Base-by-base conservation (phyloP, 1,140 invertebrate genomes). In the Drosophila sp. region DNA sequence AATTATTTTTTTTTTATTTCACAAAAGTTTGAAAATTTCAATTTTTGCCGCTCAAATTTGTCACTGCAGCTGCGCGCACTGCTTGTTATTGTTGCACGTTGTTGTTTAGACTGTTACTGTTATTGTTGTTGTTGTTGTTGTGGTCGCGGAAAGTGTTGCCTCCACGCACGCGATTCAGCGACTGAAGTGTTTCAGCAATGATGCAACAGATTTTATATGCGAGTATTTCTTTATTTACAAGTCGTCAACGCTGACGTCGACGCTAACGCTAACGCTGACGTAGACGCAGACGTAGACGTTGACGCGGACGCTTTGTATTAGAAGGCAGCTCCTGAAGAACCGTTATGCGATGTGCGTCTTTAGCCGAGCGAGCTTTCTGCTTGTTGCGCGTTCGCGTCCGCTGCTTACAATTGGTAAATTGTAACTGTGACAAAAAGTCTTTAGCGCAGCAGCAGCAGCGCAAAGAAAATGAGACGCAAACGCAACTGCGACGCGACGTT, bases 121-220 rank as follows among this genome's bases (percentile, higher is more conserved):
- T 66, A 29, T 56, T 67, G 43, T 54, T 62, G 9, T 62, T 72
- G 56, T 29, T 48, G 43, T 56, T 69, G 58, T 46, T 66, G 63
- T 72, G 64, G 56, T 62, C 73, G 62, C 50, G 65, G 27, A 50
- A 67, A 46, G 70, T 72, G 63, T 79, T 76, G 57, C 59, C 66
- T 69, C 48, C 75, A 73, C 89, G 78, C 78, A 89, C 89, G 82
- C 82, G 82, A 69, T 91, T 78, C 76, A 81, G 74, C 89, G 89
- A 92, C 91, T 92, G 91, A 92, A 92, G 91, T 91, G 91, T 89
- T 89, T 77, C 74, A 78, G 75, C 83, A 92, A 80, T 92, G 91
- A 92, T 92, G 91, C 91, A 92, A 92, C 91, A 81, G 91, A 91
- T 92, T 92, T 89, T 92, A 92, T 91, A 92, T 69, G 78, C 80